Percentiles rank a stretch among this genome's conserved stretches.
Evolutionary conservation across 1,140 invertebrate genomes (phyloP).

Genomic region (Macrocentrus cingulum): DNA sequence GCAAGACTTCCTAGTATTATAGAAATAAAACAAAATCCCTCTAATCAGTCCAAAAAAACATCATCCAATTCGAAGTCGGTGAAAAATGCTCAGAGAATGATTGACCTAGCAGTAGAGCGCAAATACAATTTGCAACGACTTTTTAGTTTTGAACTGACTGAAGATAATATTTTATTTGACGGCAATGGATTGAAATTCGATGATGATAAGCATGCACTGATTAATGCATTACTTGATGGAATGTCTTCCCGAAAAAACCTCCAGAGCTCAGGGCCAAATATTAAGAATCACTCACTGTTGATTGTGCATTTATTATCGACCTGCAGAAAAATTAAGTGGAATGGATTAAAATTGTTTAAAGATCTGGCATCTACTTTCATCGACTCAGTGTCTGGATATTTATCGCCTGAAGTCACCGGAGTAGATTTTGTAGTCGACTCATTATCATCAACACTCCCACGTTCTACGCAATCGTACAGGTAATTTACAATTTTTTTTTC

Average conservation of each 20-base stretch:
- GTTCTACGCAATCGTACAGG: no score
- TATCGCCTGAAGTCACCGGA: no score
- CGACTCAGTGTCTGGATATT: no score
- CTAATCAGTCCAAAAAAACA: not conserved
- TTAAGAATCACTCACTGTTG: not conserved
- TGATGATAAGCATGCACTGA: not conserved
- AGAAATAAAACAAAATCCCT: no score
- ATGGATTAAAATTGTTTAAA: not conserved
- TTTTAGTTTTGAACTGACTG: constrained; percentile 10
- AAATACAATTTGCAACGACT: constrained; percentile 6
- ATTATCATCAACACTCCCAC: no score
- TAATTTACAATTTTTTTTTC: no score
- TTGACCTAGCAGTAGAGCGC: constrained; percentile 18
- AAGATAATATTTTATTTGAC: not conserved
- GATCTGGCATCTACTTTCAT: no score
- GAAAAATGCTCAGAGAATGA: constrained; percentile 1
- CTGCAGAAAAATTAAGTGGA: not conserved
- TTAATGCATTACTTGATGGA: not conserved
- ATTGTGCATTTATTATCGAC: not conserved
- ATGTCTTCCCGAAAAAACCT: no score
- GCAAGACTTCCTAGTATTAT: no score
- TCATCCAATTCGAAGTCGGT: not conserved
- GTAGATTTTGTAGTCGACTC: no score
- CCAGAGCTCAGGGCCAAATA: not conserved
- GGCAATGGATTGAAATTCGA: not conserved